Conservation (phyloP, 2,797 vertebrate species). For the Potorous gilbertii region DNA sequence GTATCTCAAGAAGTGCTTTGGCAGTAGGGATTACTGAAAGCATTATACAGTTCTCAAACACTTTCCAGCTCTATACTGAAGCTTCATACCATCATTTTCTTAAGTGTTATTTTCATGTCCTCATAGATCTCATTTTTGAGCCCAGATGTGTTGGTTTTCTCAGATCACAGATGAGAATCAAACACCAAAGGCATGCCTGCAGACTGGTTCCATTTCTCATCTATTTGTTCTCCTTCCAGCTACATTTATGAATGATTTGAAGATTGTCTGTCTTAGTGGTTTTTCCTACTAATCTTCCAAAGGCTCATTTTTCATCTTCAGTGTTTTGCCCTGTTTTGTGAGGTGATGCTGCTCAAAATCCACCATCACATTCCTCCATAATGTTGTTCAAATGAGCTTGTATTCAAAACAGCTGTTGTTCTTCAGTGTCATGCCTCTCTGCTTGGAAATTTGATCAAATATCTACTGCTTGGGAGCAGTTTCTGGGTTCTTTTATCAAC, state of each 20-base stretch:
- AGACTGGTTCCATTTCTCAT: background rate
- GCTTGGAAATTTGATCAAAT: background rate
- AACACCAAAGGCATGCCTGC: background rate
- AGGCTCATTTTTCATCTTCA: background rate
- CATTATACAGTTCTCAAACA: background rate
- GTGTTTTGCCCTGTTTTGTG: background rate
- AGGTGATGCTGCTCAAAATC: background rate
- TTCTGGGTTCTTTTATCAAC: background rate
- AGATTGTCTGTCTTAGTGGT: background rate
- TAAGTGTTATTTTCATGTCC: background rate
- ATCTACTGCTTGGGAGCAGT: background rate
- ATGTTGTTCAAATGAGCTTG: background rate
- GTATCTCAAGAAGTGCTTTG: background rate
- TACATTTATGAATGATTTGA: background rate
- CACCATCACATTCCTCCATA: background rate
- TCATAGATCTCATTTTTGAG: background rate
- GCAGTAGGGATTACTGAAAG: background rate
- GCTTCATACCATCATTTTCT: background rate
- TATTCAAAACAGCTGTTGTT: background rate
- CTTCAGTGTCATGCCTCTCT: background rate
- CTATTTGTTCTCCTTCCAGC: background rate
- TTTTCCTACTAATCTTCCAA: background rate
- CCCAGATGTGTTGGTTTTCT: background rate
- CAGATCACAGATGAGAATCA: background rate
- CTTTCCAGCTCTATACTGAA: background rate